Evolutionary conservation across 2,888 invertebrate genomes (phyloP), one percentile per base, ranked within the genome.

Genomic region (Ecdyonurus torrentis): DNA sequence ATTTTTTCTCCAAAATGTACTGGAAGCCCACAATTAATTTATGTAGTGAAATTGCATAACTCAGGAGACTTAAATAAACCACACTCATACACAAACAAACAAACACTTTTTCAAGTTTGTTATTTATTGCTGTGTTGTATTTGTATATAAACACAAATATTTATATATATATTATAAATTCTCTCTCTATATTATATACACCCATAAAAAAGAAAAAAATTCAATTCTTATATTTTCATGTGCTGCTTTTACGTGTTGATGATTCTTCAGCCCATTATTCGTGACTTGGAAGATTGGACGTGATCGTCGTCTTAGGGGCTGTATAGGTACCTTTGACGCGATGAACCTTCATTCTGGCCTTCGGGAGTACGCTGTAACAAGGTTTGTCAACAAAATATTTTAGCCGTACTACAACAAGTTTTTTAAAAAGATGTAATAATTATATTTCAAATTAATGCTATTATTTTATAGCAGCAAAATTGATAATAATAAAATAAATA

Each of bases 231-330:
- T 69, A 66, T 71, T 70, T 68, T 15, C 37, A 37, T 37, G 37
- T 37, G 37, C 37, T 37, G 37, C 5, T 37, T n/a, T n/a, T 59
- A 59, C 55, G 19, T 59, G 24, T 25, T n/a, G n/a, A n/a, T n/a
- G n/a, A n/a, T n/a, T 70, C 81, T 81, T 66, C 79, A 94, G 94
- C 77, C 99, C 99, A 63, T 81, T 99, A 73, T 99, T 99, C 81
- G 99, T 99, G 68, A 99, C 99, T 66, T 99, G 99, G 99, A 92
- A 94, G 78, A 93, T 94, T 73, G 99, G 98, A 62, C 88, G 91
- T 74, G 96, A 96, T 73, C 88, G 91, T 72, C 85, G 94, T 67
- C 82, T 99, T 66, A 85, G 99, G 67, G 99, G 99, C 61, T 99
- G 99, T 78, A 99, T 99, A 74, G 99, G 99, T 65, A 99, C 99